A percentile compares a stretch with the other conserved stretches of the same genome.
phyloP scores from a whole-genome alignment of 2,113 vertebrate species.

The Limanda limanda region DNA sequence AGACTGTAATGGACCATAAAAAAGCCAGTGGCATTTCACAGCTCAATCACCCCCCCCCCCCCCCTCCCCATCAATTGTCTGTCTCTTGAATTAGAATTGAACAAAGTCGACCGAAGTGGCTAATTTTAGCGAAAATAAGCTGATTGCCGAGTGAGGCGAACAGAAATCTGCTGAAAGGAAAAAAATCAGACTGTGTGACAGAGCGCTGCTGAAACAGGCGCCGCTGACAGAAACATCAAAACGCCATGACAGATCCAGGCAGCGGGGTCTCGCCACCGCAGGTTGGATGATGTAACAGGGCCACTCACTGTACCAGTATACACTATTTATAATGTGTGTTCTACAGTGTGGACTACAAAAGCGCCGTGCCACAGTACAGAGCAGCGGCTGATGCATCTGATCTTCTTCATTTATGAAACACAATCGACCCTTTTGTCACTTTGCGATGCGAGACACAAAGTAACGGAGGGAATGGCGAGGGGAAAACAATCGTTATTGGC shows the following conservation, averaged over 20 bases:
- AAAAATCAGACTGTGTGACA: constrained; percentile 14
- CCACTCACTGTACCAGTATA: background rate
- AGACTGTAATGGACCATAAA: background rate
- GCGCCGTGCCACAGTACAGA: background rate
- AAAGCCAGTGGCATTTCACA: constrained; percentile 23
- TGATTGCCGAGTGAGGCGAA: background rate
- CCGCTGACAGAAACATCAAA: constrained; percentile 42
- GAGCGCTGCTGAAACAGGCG: constrained; percentile 10
- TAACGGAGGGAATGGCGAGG: background rate
- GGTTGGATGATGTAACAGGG: constrained; percentile 32
- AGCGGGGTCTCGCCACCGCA: constrained; percentile 29
- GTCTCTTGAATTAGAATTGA: constrained; percentile 23
- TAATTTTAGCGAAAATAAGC: constrained; percentile 19
- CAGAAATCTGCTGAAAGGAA: constrained; percentile 5
- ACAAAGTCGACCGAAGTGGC: constrained; percentile 5
- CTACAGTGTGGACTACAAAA: background rate
- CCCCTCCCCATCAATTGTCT: constrained; percentile 15
- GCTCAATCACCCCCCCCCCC: constrained; percentile 7
- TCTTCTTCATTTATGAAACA: constrained; percentile 42
- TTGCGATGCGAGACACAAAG: constrained; percentile 17
- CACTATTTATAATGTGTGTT: constrained; percentile 33
- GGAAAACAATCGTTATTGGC: background rate
- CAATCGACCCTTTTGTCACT: constrained; percentile 35
- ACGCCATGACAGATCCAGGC: constrained; percentile 13
- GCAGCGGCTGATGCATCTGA: constrained; percentile 11